Evolutionary conservation across 2,797 vertebrate species (phyloP).

Genomic region (Thamnophis elegans): DNA sequence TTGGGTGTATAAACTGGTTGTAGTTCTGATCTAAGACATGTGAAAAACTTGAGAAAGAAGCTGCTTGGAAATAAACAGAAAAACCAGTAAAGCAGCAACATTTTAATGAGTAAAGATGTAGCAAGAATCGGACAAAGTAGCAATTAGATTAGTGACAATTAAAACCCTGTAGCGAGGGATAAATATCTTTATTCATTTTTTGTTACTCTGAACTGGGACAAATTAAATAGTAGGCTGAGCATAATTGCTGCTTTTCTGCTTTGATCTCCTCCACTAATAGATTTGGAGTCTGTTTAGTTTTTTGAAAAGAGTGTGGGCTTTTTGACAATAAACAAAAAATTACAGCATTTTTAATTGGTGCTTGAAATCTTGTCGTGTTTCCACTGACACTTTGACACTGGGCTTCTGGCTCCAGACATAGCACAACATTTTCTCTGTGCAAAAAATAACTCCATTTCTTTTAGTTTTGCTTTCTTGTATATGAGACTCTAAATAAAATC

Average conservation of each 20-base stretch:
- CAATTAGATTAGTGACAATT: slow-evolving; percentile 75
- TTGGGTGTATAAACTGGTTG: background rate
- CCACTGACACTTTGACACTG: background rate
- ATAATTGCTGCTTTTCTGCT: slow-evolving; percentile 58
- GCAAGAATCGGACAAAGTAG: slow-evolving; percentile 58
- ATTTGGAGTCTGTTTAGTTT: background rate
- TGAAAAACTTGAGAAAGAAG: slow-evolving; percentile 29
- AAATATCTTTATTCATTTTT: slow-evolving; percentile 65
- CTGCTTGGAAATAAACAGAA: slow-evolving; percentile 36
- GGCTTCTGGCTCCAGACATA: background rate
- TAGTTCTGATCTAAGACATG: slow-evolving; percentile 12
- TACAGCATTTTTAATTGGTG: background rate
- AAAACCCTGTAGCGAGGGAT: slow-evolving; percentile 67
- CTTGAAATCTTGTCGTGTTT: slow-evolving; percentile 1
- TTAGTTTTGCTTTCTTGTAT: background rate
- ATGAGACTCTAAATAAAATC: background rate
- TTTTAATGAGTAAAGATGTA: slow-evolving; percentile 64
- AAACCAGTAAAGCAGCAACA: slow-evolving; percentile 51
- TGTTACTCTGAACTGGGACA: slow-evolving; percentile 55
- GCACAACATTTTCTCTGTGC: background rate
- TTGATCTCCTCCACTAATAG: slow-evolving; percentile 33
- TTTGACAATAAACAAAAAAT: background rate
- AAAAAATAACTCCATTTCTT: background rate
- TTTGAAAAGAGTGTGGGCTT: background rate
- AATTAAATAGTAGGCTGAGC: slow-evolving; percentile 50